Conservation (phyloP, 2,888 invertebrate species). For the Stratiomys singularior region DNA sequence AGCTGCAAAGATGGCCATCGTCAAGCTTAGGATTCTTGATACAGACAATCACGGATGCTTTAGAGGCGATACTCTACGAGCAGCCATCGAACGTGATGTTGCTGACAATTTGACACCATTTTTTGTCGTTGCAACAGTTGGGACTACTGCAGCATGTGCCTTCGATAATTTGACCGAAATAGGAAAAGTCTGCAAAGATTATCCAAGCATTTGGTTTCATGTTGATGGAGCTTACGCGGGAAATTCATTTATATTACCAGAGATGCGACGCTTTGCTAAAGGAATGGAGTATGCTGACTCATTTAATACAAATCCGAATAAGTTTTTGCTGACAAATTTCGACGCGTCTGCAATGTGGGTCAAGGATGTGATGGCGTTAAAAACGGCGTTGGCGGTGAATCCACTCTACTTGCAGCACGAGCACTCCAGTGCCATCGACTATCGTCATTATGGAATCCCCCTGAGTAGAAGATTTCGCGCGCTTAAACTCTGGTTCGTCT, state of each 20-base stretch:
- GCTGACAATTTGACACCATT: conserved; percentile 82
- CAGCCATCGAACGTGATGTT: conserved; percentile 77
- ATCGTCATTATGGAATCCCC: conserved; percentile 88
- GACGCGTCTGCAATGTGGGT: conserved; percentile 90
- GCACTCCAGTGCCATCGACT: conserved; percentile 77
- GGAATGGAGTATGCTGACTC: conserved; percentile 83
- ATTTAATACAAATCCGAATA: conserved; percentile 89
- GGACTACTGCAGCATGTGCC: conserved; percentile 85
- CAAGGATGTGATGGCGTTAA: conserved; percentile 78
- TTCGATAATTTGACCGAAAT: conserved; percentile 85
- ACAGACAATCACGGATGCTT: conserved; percentile 76
- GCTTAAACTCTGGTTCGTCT: conserved; percentile 89
- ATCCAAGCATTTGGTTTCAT: conserved; percentile 82
- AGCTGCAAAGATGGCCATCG: conserved; percentile 80
- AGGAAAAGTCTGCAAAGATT: conserved; percentile 74
- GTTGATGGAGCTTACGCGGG: conserved; percentile 91
- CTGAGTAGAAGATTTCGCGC: conserved; percentile 85
- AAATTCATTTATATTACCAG: conserved; percentile 85
- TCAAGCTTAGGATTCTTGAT: conserved; percentile 76
- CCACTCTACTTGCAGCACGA: conserved; percentile 87
- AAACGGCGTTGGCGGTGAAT: conserved; percentile 86
- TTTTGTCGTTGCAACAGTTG: conserved; percentile 83
- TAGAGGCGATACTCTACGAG: conserved; percentile 71
- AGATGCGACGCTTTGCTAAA: conserved; percentile 74
- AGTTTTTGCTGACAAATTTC: conserved; percentile 86